Percentiles rank a stretch among this genome's conserved stretches.
Conservation (phyloP, 1,140 invertebrate genomes). For the Catajapyx aquilonaris region DNA sequence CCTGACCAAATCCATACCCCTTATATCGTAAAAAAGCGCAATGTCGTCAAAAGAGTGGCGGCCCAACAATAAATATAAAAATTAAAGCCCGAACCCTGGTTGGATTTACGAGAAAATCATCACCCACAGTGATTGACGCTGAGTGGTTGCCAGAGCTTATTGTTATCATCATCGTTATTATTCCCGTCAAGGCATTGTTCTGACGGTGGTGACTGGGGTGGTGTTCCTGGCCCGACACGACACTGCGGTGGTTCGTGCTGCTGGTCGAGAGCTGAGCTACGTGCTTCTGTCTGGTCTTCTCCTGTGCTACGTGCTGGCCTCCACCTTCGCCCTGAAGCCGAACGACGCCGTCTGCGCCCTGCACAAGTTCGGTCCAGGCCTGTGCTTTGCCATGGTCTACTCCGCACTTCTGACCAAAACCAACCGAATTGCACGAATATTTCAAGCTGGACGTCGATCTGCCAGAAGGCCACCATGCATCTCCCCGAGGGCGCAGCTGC, state of each 20-base stretch:
- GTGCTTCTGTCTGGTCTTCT: constrained; percentile 71
- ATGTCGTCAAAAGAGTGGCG: too few species aligned
- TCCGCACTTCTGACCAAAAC: constrained; percentile 79
- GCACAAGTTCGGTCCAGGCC: constrained; percentile 55
- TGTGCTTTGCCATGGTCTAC: constrained; percentile 82
- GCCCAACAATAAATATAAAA: too few species aligned
- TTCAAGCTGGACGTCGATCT: constrained; percentile 67
- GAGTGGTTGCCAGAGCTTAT: too few species aligned
- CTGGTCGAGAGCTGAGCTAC: constrained; percentile 70
- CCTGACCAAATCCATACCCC: too few species aligned
- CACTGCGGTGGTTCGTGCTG: constrained; percentile 74
- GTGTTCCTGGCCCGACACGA: constrained; percentile 56
- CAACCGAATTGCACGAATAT: constrained; percentile 75
- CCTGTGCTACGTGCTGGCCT: constrained; percentile 73
- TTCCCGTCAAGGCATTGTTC: too few species aligned
- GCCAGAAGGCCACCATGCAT: constrained; percentile 77
- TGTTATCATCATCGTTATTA: too few species aligned
- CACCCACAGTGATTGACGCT: too few species aligned
- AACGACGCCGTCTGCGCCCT: constrained; percentile 45
- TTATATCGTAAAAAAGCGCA: too few species aligned
- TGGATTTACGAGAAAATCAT: too few species aligned
- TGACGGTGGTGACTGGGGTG: constrained; percentile 21
- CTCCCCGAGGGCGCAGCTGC: constrained; percentile 76
- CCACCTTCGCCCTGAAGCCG: constrained; percentile 53
- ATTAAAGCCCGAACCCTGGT: too few species aligned